Evolutionary conservation across 2,888 invertebrate genomes (phyloP).

Genomic region (Volucella bombylans): DNA sequence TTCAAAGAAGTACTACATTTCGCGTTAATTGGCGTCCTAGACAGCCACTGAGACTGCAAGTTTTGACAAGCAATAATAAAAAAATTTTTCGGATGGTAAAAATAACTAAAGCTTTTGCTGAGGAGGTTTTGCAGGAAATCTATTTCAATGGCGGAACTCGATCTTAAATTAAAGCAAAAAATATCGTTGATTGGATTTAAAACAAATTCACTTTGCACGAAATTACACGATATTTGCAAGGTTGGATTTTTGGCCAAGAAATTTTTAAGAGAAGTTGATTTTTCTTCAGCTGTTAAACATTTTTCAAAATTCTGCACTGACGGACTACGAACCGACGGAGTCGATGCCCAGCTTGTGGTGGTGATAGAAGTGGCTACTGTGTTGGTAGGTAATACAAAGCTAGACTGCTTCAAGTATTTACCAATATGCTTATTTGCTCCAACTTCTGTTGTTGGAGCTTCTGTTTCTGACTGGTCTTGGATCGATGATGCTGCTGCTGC

Average conservation of each 20-base stretch:
- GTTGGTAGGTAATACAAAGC: slow-evolving; percentile 36
- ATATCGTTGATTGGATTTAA: slow-evolving; percentile 63
- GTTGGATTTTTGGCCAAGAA: slow-evolving; percentile 65
- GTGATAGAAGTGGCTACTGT: slow-evolving; percentile 60
- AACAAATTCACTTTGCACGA: slow-evolving; percentile 71
- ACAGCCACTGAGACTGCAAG: slow-evolving; percentile 62
- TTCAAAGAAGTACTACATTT: slow-evolving; percentile 58
- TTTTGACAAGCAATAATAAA: slow-evolving; percentile 55
- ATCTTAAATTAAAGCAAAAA: slow-evolving; percentile 74
- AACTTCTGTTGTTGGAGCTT: slow-evolving; percentile 73
- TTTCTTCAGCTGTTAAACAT: slow-evolving; percentile 75
- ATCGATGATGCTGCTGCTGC: slow-evolving; percentile 76
- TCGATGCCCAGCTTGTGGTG: slow-evolving; percentile 70
- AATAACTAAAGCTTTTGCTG: slow-evolving; percentile 61
- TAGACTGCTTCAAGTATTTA: slow-evolving; percentile 51
- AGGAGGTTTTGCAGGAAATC: slow-evolving; percentile 65
- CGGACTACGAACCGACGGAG: slow-evolving; percentile 68
- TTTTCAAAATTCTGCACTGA: slow-evolving; percentile 75
- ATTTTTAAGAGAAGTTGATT: slow-evolving; percentile 59
- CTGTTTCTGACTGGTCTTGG: slow-evolving; percentile 75
- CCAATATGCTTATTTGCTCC: slow-evolving; percentile 56
- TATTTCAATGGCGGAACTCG: slow-evolving; percentile 59
- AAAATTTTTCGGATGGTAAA: slow-evolving; percentile 55
- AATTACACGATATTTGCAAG: slow-evolving; percentile 64
- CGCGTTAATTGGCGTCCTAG: slow-evolving; percentile 55